Evolutionary conservation across 2,888 invertebrate genomes (phyloP), one percentile per base, ranked within the genome.

Genomic region (Drosophila prolongata): DNA sequence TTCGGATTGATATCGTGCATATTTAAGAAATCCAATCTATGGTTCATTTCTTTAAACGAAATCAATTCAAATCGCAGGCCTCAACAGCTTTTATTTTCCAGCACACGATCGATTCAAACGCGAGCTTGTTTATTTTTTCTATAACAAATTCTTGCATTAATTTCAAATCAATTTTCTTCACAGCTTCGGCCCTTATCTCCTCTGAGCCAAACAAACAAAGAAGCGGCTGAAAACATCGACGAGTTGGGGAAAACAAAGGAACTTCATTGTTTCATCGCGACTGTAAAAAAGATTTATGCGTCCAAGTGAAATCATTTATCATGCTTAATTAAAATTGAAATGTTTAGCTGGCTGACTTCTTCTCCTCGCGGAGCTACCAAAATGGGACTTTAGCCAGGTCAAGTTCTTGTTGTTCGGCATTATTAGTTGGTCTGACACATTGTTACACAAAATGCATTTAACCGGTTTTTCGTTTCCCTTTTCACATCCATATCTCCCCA

Each of bases 141-240:
- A 85, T 80, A 90, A 88, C 85, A 89, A 89, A 91, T 91, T 91
- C 90, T 87, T 90, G 90, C 90, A 90, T 90, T 90, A 90, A 90
- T 90, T 91, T 91, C 89, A 84, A 90, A 90, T 90, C 90, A 90
- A 90, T 90, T 90, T 90, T 89, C 87, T 90, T 90, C 90, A 90
- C 91, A 90, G 90, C 90, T 91, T 90, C 82, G 73, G 80, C 83
- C 75, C 73, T 71, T 76, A 72, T 74, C 79, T 80, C 75, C 77
- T 75, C 58, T 65, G 64, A 24, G 38, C 42, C 53, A 60, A 59
- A 27, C 57, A 54, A 64, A 65, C 58, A 65, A 55, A 71, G 49
- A 50, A 40, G 44, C 62, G 55, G 54, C 53, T 35, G 16, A 54
- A 56, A 46, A 73, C 53, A 65, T 60, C 50, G 38, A 37, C 54